A percentile compares a stretch with the other conserved stretches of the same genome.
These are phyloP conservation scores for Semnopithecus entellus DNA, from an alignment of 2,113 vertebrate species.

Conservation along the genomic window DNA sequence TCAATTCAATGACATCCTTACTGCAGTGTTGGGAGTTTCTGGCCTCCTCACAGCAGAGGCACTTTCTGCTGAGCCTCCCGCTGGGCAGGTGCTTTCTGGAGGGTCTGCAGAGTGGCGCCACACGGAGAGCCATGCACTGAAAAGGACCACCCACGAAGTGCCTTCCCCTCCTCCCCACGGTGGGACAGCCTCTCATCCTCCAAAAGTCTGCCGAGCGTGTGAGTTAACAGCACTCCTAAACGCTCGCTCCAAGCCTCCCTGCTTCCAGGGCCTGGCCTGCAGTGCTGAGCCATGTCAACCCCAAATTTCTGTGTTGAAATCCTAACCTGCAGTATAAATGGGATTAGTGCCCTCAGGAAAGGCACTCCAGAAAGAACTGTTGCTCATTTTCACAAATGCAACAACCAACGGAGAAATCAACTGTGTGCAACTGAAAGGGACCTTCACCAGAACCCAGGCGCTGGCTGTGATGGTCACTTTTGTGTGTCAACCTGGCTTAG, in stretches of 20 bases:
- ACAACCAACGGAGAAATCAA: no score
- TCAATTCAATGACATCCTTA: not conserved
- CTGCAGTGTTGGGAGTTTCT: not conserved
- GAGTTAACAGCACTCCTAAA: not conserved
- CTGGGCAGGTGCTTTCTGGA: not conserved
- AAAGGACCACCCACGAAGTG: not conserved
- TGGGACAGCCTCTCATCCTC: not conserved
- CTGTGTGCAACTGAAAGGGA: no score
- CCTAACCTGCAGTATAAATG: no score
- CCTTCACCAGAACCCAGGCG: no score
- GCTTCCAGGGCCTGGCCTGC: not conserved
- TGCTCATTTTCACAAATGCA: no score
- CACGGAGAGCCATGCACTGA: not conserved
- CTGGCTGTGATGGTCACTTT: no score
- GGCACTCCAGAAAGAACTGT: no score
- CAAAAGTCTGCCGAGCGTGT: rapidly evolving
- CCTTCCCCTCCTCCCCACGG: rapidly evolving
- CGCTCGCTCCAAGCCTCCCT: not conserved
- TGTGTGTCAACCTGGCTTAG: no score
- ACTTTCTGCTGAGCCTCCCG: not conserved
- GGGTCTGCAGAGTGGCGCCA: rapidly evolving
- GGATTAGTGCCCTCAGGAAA: no score
- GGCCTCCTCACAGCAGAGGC: no score
- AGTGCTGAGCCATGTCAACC: not conserved
- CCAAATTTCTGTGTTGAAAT: no score